Evolutionary conservation across 2,888 invertebrate genomes (phyloP), one percentile per base, ranked within the genome.

Genomic region (Chrysolina oricalcia): DNA sequence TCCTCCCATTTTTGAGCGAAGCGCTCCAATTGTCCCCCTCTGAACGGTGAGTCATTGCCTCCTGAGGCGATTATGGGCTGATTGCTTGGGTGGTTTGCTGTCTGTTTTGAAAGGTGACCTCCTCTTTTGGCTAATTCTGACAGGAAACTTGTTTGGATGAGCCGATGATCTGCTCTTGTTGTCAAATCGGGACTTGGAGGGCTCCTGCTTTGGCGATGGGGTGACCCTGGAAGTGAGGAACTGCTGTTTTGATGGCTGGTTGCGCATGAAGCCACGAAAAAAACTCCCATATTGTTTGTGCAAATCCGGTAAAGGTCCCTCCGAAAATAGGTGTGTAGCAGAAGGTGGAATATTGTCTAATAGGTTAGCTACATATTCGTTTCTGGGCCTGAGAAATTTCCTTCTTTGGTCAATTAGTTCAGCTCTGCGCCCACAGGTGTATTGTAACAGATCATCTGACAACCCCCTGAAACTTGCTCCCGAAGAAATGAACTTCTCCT

Each of bases 271-370:
- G 66, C 66, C 46, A 15, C 23, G 68, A 73, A 68, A 21, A 53
- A 41, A 21, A n/a, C 43, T 43, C 69, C 74, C 59, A 68, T 76
- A 59, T 59, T 76, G 71, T 76, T 71, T 74, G 69, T 67, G 62
- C 1, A 74, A 35, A 3, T 76, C 71, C 23, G 70, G 21, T 21
- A 74, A 23, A 23, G 74, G 13, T 17, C 53, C 56, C 6, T 64
- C 65, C 17, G 62, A 41, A 70, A 74, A 74, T 23, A 74, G 50
- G 63, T 74, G 70, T 19, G 74, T 70, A 3, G 70, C 17, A 19
- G 73, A 73, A 43, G 69, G 70, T 8, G 69, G 73, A 53, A 73
- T 73, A 35, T 59, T 19, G 27, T 73, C 69, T 9, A 73, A 27
- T 17, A 69, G 21, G 35, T 63, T 56, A 3, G 50, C 68, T 13